Percentiles rank a stretch among this genome's conserved stretches.
Conservation (phyloP, 1,140 invertebrate species). For the Agrilus planipennis region DNA sequence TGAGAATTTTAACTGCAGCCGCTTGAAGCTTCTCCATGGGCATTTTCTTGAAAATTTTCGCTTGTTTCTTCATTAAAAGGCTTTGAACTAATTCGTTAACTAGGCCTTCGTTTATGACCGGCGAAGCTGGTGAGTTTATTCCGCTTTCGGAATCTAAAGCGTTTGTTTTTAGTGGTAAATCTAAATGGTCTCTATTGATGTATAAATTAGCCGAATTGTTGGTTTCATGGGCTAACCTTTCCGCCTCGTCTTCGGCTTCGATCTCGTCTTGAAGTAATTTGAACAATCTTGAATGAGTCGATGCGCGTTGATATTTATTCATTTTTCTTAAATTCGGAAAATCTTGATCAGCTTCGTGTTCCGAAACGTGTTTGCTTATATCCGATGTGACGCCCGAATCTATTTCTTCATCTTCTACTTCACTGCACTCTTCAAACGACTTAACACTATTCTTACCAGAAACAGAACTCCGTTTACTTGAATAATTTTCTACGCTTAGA, state of each 20-base stretch:
- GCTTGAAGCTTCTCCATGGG: conserved; percentile 44
- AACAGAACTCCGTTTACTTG: neutral
- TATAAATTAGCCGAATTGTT: conserved; percentile 12
- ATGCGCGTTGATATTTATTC: conserved; percentile 50
- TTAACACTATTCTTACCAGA: conserved; percentile 3
- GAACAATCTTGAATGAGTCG: conserved; percentile 59
- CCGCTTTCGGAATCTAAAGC: conserved; percentile 31
- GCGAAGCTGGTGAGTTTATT: conserved; percentile 40
- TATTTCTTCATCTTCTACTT: conserved; percentile 42
- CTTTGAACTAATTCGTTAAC: conserved; percentile 46
- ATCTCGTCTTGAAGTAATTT: conserved; percentile 51
- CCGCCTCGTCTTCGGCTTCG: conserved; percentile 29
- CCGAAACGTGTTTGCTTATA: conserved; percentile 54
- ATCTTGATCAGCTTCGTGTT: conserved; percentile 52
- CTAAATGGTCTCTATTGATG: conserved; percentile 31
- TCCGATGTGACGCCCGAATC: conserved; percentile 62
- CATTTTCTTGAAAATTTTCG: conserved; percentile 38
- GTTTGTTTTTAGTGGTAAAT: conserved; percentile 25
- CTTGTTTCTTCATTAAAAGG: conserved; percentile 40
- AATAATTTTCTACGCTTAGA: neutral
- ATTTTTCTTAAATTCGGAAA: conserved; percentile 42
- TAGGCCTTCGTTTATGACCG: conserved; percentile 40
- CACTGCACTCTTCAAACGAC: conserved; percentile 11
- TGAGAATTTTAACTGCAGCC: conserved; percentile 40
- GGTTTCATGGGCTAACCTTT: conserved; percentile 22